A percentile compares a stretch with the other conserved stretches of the same genome.
Evolutionary conservation across 1,140 invertebrate genomes (phyloP).

Genomic region (Eriosoma lanigerum): DNA sequence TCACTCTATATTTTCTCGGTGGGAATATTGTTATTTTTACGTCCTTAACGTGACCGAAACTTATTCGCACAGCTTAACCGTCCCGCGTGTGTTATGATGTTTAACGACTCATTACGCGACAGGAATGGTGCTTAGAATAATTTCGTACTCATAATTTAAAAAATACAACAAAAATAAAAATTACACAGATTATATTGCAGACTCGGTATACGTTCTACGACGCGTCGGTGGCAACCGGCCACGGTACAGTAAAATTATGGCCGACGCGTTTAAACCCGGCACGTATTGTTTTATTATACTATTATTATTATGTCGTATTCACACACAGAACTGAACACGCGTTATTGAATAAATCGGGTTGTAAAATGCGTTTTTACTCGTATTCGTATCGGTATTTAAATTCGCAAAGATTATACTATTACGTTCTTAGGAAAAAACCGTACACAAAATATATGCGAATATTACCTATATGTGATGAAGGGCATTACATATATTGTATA

Average conservation of each 20-base stretch:
- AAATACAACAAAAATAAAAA: background rate
- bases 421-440: too few relatives aligned
- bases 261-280: too few relatives aligned
- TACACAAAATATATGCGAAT: too few relatives aligned
- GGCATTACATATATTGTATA: too few relatives aligned
- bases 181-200: background rate
- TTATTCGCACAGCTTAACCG: conserved; percentile 10
- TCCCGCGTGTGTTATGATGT: background rate
- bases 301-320: too few relatives aligned
- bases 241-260: background rate
- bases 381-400: too few relatives aligned
- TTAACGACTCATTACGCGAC: conserved; percentile 4
- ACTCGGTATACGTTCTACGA: background rate
- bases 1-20: background rate
- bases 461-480: too few relatives aligned
- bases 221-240: background rate
- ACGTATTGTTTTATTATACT: too few relatives aligned
- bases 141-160: background rate
- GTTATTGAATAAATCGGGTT: too few relatives aligned
- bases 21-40: conserved; percentile 6
- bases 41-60: conserved; percentile 32
- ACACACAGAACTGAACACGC: too few relatives aligned
- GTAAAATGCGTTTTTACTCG: too few relatives aligned
- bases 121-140: background rate
- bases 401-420: too few relatives aligned